Base-by-base conservation (phyloP, 1,140 invertebrate species). In the Anoplolepis gracilipes region DNA sequence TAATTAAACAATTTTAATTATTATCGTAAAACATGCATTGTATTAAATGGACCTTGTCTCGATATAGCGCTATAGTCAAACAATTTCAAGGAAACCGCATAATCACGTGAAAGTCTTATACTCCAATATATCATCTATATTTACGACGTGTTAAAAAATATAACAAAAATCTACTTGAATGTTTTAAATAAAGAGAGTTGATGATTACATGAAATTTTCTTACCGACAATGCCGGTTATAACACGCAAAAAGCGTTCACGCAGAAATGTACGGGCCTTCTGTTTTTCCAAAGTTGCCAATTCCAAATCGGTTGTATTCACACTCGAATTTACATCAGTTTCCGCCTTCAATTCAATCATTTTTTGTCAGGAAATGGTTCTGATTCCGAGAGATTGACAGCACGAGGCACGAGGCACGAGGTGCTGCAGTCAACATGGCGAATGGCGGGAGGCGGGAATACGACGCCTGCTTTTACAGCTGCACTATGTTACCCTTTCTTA, bases 161-260 rank as follows among this genome's bases (percentile, higher is more conserved):
- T 19, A 4, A 49, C 42, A 11, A 13, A 10, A 62, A 46, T 59
- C 16, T 13, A 25, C 8, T 36, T 53, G 19, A 25, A 11, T 62
- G 2, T 53, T 49, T 55, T n/a, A 11, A n/a, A 13, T 8, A 11
- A 8, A 25, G 36, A 6, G 16, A 22, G 25, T 53, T 16, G 10
- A 77, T 70, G 28, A 39, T 30, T 42, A 73, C 28, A 39, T 30
- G 10, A 28, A n/a, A 61, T 30, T 76, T 11, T 85, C 91, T 88
- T 92, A 95, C 95, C 94, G 77, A 95, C 92, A 81, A 95, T 92
- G 61, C 94, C 94, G 25, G 92, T 94, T 65, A 95, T 88, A 36
- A 94, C 90, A 76, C 94, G 87, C 7, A 95, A 87, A 90, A 94
- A 95, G 85, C 94, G 88, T 91, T 95, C 94, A 1, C 94, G 91